Percentiles rank a stretch among this genome's conserved stretches.
phyloP scores from a whole-genome alignment of 1,140 invertebrate species.

The Acromyrmex heyeri region DNA sequence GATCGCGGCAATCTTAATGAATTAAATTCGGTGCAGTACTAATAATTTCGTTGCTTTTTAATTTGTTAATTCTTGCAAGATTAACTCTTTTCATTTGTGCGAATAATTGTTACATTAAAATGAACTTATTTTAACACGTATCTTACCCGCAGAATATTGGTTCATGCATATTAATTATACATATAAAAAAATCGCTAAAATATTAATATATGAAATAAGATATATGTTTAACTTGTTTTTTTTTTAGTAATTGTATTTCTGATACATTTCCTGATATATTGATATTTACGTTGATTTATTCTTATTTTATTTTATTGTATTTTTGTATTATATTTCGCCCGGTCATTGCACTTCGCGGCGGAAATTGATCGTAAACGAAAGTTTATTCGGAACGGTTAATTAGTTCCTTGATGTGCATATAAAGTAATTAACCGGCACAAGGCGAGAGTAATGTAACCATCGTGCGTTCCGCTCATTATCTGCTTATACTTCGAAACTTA shows the following conservation, averaged over 20 bases:
- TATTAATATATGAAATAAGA: constrained; percentile 13
- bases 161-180: neutral
- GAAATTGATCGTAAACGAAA: constrained; percentile 70
- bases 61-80: neutral
- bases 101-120: neutral
- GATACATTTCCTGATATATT: neutral
- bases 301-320: neutral
- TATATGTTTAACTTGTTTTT: neutral
- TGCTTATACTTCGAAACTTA: constrained; percentile 19
- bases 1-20: constrained; percentile 5
- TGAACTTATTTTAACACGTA: neutral
- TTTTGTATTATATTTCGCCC: neutral
- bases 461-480: constrained; percentile 61
- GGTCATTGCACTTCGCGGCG: constrained; percentile 11
- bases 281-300: neutral
- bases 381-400: constrained; percentile 64
- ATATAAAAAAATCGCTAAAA: neutral
- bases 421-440: constrained; percentile 33
- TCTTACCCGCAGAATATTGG: neutral
- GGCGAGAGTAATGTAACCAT: constrained; percentile 58
- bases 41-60: constrained; percentile 13
- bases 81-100: neutral
- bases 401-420: constrained; percentile 59
- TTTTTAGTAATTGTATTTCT: neutral
- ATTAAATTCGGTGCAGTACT: neutral